phyloP scores from a whole-genome alignment of 2,113 vertebrate species.

The Sterrhoptilus dennistouni region DNA sequence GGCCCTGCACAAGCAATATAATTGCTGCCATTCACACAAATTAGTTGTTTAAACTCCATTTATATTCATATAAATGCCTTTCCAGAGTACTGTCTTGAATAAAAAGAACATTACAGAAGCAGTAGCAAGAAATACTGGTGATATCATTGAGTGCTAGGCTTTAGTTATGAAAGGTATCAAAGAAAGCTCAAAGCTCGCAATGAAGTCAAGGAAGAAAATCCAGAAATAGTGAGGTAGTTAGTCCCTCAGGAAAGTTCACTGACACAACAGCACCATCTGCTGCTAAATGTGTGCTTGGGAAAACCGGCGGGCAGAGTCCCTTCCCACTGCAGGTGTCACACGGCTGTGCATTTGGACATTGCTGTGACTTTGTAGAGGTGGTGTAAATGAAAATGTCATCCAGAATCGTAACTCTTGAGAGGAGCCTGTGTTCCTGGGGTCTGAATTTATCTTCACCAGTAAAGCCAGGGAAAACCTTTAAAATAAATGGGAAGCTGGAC shows the following conservation, averaged over 20 bases:
- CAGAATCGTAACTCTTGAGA: not conserved
- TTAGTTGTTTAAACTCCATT: not conserved
- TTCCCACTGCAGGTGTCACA: not conserved
- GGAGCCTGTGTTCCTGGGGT: not conserved
- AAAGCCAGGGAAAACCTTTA: too few relatives aligned
- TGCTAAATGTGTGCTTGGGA: not conserved
- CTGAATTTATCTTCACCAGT: not conserved
- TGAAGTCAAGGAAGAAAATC: not conserved
- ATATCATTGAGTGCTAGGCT: not conserved
- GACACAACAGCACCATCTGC: constrained; percentile 58
- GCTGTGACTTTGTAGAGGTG: not conserved
- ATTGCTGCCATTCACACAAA: not conserved
- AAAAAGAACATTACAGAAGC: not conserved
- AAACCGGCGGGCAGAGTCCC: not conserved
- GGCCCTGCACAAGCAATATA: not conserved
- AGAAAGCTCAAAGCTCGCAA: not conserved
- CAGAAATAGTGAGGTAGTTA: fast-evolving
- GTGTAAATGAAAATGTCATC: not conserved
- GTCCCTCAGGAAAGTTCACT: not conserved
- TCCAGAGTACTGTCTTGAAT: not conserved
- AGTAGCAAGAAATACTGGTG: not conserved
- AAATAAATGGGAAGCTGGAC: too few relatives aligned
- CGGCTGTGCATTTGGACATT: not conserved
- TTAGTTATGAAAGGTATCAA: not conserved
- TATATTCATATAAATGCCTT: not conserved